phyloP scores from a whole-genome alignment of 2,888 invertebrate species.

The Teleiodes luculella region DNA sequence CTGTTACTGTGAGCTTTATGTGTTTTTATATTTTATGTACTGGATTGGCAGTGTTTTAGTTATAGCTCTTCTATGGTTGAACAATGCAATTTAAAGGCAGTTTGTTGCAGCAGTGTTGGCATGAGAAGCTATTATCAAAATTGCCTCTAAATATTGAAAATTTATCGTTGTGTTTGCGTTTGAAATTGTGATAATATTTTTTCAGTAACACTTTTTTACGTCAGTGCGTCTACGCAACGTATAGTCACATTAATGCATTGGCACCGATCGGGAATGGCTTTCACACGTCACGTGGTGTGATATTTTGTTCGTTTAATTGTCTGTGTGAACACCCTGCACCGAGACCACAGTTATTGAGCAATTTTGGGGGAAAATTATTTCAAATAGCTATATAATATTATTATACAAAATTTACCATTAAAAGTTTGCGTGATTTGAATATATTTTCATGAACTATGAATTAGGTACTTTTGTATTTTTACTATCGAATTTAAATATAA shows the following conservation, averaged over 20 bases:
- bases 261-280: conserved; percentile 67
- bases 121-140: conserved; percentile 2
- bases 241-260: conserved; percentile 58
- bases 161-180: conserved; percentile 12
- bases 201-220: conserved; percentile 21
- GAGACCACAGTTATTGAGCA: conserved; percentile 27
- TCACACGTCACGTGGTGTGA: conserved; percentile 56
- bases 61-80: conserved; percentile 18
- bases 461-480: too few relatives aligned
- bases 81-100: conserved; percentile 1
- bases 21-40: conserved; percentile 19
- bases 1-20: conserved; percentile 39
- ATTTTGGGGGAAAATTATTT: neutral
- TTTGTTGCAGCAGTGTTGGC: conserved; percentile 5
- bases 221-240: conserved; percentile 75
- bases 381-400: neutral
- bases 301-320: conserved; percentile 41
- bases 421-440: too few relatives aligned
- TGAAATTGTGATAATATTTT: conserved; percentile 26
- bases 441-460: too few relatives aligned
- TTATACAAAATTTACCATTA: too few relatives aligned
- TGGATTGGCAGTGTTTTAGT: conserved; percentile 26
- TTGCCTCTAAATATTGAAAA: conserved; percentile 5
- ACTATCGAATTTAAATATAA: too few relatives aligned
- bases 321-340: conserved; percentile 59